Conservation (phyloP, 2,113 vertebrate species). For the Thomomys bottae region DNA sequence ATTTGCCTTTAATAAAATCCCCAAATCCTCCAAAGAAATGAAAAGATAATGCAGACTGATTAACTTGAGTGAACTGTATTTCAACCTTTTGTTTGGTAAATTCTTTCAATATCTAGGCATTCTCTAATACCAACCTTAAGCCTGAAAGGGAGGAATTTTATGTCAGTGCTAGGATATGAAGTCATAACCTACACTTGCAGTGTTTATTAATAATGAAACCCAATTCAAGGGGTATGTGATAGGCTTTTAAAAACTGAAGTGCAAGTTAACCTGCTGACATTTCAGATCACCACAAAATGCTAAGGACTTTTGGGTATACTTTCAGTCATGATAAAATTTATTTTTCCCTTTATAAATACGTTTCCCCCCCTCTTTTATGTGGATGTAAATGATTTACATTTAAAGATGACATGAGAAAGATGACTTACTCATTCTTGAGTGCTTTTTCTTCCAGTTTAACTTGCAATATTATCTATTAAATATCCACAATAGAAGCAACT, state of each 20-base stretch:
- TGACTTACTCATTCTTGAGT: not conserved
- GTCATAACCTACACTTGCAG: not conserved
- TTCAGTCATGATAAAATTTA: slow-evolving; percentile 44
- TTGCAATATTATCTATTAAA: not conserved
- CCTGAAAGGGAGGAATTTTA: not conserved
- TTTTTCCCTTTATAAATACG: not conserved
- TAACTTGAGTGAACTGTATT: slow-evolving; percentile 93
- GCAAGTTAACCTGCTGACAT: not conserved
- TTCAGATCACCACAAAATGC: not conserved
- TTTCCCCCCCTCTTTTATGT: slow-evolving; percentile 1
- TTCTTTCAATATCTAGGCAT: too few species aligned
- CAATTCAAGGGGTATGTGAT: not conserved
- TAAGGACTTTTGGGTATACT: not conserved
- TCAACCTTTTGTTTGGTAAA: slow-evolving; percentile 92
- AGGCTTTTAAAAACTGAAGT: not conserved
- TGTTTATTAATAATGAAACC: not conserved
- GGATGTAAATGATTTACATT: not conserved
- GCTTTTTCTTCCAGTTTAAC: slow-evolving; percentile 20
- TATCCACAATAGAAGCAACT: not conserved
- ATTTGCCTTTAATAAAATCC: slow-evolving; percentile 97
- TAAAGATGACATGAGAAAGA: too few species aligned
- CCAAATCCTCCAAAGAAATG: slow-evolving; percentile 98
- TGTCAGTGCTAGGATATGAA: not conserved
- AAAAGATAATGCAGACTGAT: slow-evolving; percentile 85
- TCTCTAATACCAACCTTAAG: slow-evolving; percentile 5